Evolutionary conservation across 2,888 invertebrate genomes (phyloP).

Genomic region (Amaurobius ferox): DNA sequence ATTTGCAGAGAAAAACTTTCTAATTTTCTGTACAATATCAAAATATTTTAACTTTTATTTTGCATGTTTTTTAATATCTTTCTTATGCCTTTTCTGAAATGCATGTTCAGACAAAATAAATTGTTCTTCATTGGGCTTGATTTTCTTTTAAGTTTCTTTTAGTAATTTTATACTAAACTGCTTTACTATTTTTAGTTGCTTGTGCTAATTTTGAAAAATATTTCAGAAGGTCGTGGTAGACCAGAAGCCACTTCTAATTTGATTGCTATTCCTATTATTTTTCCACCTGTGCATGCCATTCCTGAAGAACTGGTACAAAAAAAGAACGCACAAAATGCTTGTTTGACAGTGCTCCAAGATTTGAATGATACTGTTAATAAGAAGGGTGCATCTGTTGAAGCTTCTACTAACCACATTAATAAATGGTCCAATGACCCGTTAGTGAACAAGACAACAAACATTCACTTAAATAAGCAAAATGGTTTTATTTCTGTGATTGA

Average conservation of each 20-base stretch:
- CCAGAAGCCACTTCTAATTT: constrained; percentile 39
- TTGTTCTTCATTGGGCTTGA: not conserved
- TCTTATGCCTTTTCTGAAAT: not conserved
- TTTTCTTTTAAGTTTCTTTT: not conserved
- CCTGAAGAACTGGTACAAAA: not conserved
- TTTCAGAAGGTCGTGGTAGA: constrained; percentile 42
- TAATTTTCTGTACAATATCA: too few relatives aligned
- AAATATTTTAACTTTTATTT: too few relatives aligned
- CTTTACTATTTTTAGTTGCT: constrained; percentile 26
- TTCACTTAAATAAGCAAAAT: not conserved
- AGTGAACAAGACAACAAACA: not conserved
- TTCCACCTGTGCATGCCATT: constrained; percentile 22
- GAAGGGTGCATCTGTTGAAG: not conserved
- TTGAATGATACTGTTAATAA: not conserved
- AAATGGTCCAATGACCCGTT: not conserved
- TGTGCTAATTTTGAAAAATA: constrained; percentile 43
- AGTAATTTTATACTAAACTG: constrained; percentile 14
- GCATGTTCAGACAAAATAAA: too few relatives aligned
- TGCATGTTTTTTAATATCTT: too few relatives aligned
- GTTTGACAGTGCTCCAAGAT: not conserved
- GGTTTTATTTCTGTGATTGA: not conserved
- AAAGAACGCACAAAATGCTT: constrained; percentile 1
- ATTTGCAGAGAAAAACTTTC: too few relatives aligned
- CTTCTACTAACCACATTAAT: not conserved
- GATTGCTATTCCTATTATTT: constrained; percentile 47